Conservation (phyloP, 2,888 invertebrate genomes). For the Perithous albicinctus region DNA sequence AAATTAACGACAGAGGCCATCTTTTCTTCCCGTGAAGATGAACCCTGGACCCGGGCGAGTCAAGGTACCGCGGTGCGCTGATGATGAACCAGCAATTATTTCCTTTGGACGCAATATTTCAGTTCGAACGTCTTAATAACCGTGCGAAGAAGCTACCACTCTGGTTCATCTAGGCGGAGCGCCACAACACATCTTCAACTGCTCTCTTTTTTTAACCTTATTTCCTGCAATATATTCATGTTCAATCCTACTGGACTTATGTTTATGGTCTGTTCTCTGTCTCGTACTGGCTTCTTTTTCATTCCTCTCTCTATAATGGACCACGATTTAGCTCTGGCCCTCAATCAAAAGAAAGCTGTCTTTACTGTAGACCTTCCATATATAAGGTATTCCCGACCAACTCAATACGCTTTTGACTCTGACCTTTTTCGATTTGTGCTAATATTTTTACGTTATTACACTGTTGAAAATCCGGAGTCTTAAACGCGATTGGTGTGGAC, state of each 20-base stretch:
- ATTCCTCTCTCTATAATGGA: slow-evolving; percentile 10
- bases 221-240: slow-evolving; percentile 11
- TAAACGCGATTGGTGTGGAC: too few species aligned
- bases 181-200: slow-evolving; percentile 36
- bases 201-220: slow-evolving; percentile 16
- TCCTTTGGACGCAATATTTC: slow-evolving; percentile 81
- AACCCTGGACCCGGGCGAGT: slow-evolving; percentile 21
- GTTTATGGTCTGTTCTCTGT: neutral
- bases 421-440: too few species aligned
- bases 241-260: slow-evolving; percentile 1
- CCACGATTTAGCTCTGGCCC: slow-evolving; percentile 27
- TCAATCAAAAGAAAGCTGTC: slow-evolving; percentile 24
- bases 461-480: too few species aligned
- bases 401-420: too few species aligned
- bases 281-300: slow-evolving; percentile 11
- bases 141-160: slow-evolving; percentile 71
- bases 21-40: slow-evolving; percentile 24
- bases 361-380: neutral
- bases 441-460: too few species aligned
- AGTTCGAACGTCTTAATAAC: slow-evolving; percentile 82
- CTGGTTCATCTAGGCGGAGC: slow-evolving; percentile 35
- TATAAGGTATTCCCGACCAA: too few species aligned
- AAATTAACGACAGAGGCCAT: slow-evolving; percentile 72
- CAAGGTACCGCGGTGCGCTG: slow-evolving; percentile 45
- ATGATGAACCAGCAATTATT: slow-evolving; percentile 78